Evolutionary conservation across 2,888 invertebrate species (phyloP).

Genomic region (Lamproptera curius): DNA sequence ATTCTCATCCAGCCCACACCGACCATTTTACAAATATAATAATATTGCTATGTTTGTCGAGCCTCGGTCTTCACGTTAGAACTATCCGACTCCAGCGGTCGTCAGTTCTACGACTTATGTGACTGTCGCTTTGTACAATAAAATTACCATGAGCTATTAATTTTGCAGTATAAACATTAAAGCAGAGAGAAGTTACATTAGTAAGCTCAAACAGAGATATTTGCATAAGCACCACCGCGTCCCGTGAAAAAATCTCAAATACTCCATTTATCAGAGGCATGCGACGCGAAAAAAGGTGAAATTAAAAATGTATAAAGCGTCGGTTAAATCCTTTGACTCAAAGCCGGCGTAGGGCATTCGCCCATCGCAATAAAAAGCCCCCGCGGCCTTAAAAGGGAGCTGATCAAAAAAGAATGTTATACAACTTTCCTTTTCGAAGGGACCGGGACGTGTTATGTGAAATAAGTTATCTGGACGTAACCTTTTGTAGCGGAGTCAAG

Average conservation of each 20-base stretch:
- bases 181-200: no score
- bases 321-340: slow-evolving; percentile 58
- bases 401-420: slow-evolving; percentile 65
- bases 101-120: no score
- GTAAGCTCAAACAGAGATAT: no score
- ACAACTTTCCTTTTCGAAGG: slow-evolving; percentile 74
- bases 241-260: not conserved
- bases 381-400: slow-evolving; percentile 57
- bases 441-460: slow-evolving; percentile 62
- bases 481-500: slow-evolving; percentile 66
- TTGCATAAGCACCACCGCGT: not conserved
- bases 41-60: no score
- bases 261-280: slow-evolving; percentile 7
- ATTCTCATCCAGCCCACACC: no score
- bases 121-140: no score
- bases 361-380: slow-evolving; percentile 63
- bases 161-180: no score
- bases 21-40: no score
- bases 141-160: no score
- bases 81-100: no score
- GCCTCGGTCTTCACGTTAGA: no score
- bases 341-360: slow-evolving; percentile 27
- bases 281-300: slow-evolving; percentile 8
- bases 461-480: slow-evolving; percentile 72
- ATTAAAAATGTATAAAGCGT: slow-evolving; percentile 27